Percentiles rank a stretch among this genome's conserved stretches.
These are phyloP conservation scores for Penelope pileata DNA, from an alignment of 2,113 vertebrate genomes.

Conservation along the genomic window DNA sequence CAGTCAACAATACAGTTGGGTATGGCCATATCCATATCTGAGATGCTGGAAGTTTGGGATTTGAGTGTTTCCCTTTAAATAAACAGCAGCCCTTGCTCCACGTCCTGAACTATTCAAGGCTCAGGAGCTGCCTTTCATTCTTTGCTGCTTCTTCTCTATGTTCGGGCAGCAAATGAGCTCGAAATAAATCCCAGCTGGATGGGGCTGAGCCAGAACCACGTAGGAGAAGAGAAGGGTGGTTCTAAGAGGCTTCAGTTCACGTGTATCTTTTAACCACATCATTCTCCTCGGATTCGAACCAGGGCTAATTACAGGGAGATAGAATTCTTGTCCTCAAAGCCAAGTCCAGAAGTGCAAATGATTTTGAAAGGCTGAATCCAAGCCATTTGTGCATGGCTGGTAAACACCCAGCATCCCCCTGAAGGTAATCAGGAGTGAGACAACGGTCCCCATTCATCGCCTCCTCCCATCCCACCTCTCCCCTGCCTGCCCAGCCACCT, in stretches of 20 bases:
- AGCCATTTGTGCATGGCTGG: neutral
- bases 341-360: neutral
- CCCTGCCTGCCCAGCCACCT: neutral
- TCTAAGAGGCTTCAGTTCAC: neutral
- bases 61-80: neutral
- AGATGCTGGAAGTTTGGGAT: neutral
- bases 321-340: neutral
- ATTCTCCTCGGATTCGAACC: neutral
- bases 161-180: neutral
- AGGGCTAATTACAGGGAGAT: neutral
- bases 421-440: neutral
- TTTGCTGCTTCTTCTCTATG: neutral
- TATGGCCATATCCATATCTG: neutral
- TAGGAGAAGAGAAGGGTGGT: neutral
- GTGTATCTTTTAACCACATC: neutral
- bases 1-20: neutral
- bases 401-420: neutral
- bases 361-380: neutral
- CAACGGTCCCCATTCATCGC: slow-evolving; percentile 31
- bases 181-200: slow-evolving; percentile 8
- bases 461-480: neutral
- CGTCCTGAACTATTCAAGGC: neutral
- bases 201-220: neutral
- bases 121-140: neutral
- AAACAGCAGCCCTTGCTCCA: neutral